phyloP scores from a whole-genome alignment of 2,113 vertebrate species.

The Picathartes gymnocephalus region DNA sequence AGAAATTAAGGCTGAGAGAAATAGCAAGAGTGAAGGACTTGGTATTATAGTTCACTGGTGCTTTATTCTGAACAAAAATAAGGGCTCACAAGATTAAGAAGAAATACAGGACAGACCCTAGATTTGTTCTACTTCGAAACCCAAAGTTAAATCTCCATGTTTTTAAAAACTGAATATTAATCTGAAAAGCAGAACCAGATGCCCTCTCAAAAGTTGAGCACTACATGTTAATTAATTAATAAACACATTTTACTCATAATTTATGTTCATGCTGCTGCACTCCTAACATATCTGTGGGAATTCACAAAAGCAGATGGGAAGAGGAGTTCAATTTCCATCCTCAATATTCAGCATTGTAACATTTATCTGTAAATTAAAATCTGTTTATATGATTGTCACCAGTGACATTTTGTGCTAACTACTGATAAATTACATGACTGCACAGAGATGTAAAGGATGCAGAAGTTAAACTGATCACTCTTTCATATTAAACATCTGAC shows the following conservation, averaged over 20 bases:
- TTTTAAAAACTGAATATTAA: background rate
- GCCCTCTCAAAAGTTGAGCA: background rate
- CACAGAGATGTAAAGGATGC: background rate
- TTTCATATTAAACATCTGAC: background rate
- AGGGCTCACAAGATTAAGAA: background rate
- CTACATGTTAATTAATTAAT: background rate
- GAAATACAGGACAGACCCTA: background rate
- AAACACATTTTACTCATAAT: background rate
- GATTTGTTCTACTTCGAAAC: background rate
- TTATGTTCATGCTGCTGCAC: background rate
- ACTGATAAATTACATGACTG: background rate
- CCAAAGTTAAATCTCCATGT: background rate
- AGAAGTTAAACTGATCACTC: background rate
- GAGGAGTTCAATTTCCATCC: background rate
- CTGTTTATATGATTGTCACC: background rate
- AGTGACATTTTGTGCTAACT: background rate
- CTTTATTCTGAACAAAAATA: background rate
- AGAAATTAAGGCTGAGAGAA: background rate
- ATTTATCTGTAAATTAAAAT: background rate
- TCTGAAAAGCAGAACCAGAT: background rate
- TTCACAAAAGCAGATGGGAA: background rate
- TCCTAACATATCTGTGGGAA: background rate
- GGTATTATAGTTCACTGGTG: background rate
- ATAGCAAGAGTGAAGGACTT: background rate
- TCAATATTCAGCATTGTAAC: background rate